Evolutionary conservation across 2,113 vertebrate genomes (phyloP), one percentile per base, ranked within the genome.

Genomic region (Chloebia gouldiae): DNA sequence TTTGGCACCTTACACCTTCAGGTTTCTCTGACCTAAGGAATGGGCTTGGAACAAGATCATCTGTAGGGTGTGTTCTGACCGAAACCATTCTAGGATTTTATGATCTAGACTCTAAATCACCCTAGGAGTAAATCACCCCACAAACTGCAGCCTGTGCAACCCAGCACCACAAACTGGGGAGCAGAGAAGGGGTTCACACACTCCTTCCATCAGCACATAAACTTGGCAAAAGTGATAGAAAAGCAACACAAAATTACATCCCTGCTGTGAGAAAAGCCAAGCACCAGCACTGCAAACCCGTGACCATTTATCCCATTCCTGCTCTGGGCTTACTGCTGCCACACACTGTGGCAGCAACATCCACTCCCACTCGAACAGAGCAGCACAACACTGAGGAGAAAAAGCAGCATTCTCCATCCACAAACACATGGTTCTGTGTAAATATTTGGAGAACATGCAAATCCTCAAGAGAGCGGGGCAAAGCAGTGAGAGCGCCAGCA

Each of bases 221-320:
- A 88, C 11, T 56, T 12, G 33, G 71, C 25, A 49, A 39, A 61
- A 61, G 22, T 49, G 28, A 39, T 19, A 12, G 23, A 50, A 76
- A 27, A 33, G 33, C 17, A 31, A 27, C 7, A 5, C 13, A 78
- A 89, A 90, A 68, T 33, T 4, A 16, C 20, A 49, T 15, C 39
- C 28, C 9, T 1, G 10, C 6, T 30, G 4, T 28, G 54, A 42
- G 13, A 40, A 49, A 90, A 90, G 0, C 5, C 35, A 44, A 68
- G 9, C 33, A 19, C 15, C 40, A 1, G 0, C 0, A 6, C 19
- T 68, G 51, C 44, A 13, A 60, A 47, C 9, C 28, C 0, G 0
- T 1, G 10, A 54, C 21, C 12, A 35, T 76, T 39, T 24, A 64
- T 28, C 45, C 47, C 0, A 5, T 10, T 56, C 37, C 33, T 71